Base-by-base conservation (phyloP, 2,113 vertebrate genomes). In the Myanophis thanlyinensis region DNA sequence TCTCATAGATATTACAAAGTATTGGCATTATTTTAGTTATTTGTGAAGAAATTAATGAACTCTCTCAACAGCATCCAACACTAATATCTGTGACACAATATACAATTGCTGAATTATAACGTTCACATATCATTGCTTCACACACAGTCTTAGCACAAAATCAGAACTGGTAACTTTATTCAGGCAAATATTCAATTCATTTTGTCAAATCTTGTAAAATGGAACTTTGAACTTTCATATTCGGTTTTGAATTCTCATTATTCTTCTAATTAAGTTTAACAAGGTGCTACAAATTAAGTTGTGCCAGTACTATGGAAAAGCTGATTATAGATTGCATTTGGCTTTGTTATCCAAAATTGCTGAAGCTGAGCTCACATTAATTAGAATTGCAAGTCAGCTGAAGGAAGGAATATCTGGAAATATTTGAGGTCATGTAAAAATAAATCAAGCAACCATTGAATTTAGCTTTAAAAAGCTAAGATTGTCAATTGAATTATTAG, bases 1-100 rank as follows among this genome's bases (percentile, higher is more conserved):
- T 40, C 18, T 80, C 67, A 44, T 91, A 30, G 44, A 35, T 87
- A 67, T 54, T 87, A 59, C 40, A 87, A 87, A 87, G 59, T 40
- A 62, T 11, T 67, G 22, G 49, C 40, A 53, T 62, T 48, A 91
- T 40, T 62, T 62, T 48, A 91, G 40, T 49, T 51, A 87, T n/a
- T 35, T 23, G 35, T 47, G 40, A n/a, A 35, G 20, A 92, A 92
- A 73, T 91, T 92, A 88, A 88, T 92, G 85, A 87, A 56, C n/a
- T 35, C 35, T 47, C 27, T 49, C n/a, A 91, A 35, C n/a, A 51
- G 46, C 23, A 87, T 30, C 91, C 49, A 48, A 56, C 22, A 87
- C 11, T 40, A 87, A 62, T 51, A 91, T 48, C 22, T 85, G 27
- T 88, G 59, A 92, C 85, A 88, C 25, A 44, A 48, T 67, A 67